Base-by-base conservation (phyloP, 2,113 vertebrate genomes). In the Lepidiolamprologus cunningtoni region DNA sequence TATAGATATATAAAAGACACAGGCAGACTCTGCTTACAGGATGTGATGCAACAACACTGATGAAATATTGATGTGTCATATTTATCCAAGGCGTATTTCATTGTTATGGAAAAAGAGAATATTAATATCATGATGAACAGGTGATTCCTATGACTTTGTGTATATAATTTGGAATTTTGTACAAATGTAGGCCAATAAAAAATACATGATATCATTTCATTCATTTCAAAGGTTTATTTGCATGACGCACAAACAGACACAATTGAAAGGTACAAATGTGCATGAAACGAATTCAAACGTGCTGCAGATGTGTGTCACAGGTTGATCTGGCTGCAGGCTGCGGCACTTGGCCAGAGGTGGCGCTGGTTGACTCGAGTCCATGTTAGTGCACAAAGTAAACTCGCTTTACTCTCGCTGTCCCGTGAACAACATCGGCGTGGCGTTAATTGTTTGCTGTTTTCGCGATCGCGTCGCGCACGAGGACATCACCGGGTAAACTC, bases 401-500 rank as follows among this genome's bases (percentile, higher is more conserved):
- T 6, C n/a, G 52, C n/a, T 21, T 23, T 23, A 54, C 53, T 23
- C 53, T 4, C 0, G 53, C n/a, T 12, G n/a, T 54, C 53, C 53
- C 0, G n/a, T 54, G 53, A 23, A 23, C n/a, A 54, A 7, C 53
- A 1, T 23, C n/a, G 1, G 2, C 53, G 53, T 23, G 53, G n/a
- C 0, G 0, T 23, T 55, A 13, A 3, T 1, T 55, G 53, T 55
- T 55, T 23, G 53, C 53, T 0, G 21, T 23, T 23, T 55, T 7
- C 1, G 2, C 3, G 10, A 21, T 53, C 52, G 52, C 1, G 52
- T 7, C 10, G 53, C n/a, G 53, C 53, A 1, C 1, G 53, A 54
- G 53, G 6, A 21, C 0, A 23, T 54, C 53, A 54, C 3, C 53
- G 0, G 53, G 21, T 55, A 13, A 5, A 55, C 1, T 52, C 8